Percentiles rank a stretch among this genome's conserved stretches.
phyloP scores from a whole-genome alignment of 2,888 invertebrate species.

The Catocala sponsa region DNA sequence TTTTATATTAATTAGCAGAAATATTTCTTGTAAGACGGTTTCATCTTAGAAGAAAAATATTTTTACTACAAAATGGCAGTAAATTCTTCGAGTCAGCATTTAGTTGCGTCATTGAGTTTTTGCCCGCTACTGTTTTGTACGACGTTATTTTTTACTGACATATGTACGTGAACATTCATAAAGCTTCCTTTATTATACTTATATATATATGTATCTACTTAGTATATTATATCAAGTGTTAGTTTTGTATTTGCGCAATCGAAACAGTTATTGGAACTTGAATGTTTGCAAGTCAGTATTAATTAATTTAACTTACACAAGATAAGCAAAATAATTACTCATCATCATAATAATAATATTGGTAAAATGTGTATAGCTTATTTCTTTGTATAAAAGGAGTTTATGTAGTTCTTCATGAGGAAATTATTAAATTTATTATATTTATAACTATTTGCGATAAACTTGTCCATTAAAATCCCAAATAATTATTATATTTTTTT shows the following conservation, averaged over 20 bases:
- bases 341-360: neutral
- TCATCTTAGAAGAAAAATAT: neutral
- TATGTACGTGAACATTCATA: conserved; percentile 17
- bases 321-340: neutral
- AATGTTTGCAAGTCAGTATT: neutral
- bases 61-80: conserved; percentile 10
- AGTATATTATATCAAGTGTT: neutral
- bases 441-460: too few relatives aligned
- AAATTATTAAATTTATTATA: too few relatives aligned
- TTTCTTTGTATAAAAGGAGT: too few relatives aligned
- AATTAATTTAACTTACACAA: neutral
- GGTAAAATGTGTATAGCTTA: too few relatives aligned
- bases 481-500: too few relatives aligned
- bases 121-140: conserved; percentile 31
- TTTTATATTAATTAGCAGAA: too few relatives aligned
- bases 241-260: neutral
- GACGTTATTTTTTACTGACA: conserved; percentile 19
- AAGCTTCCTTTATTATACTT: conserved; percentile 29
- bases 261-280: neutral
- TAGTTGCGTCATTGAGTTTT: conserved; percentile 40
- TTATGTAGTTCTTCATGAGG: too few relatives aligned
- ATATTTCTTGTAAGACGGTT: neutral
- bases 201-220: conserved; percentile 15
- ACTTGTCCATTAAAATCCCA: too few relatives aligned
- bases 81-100: conserved; percentile 22